These are phyloP conservation scores for Myotis findleyi DNA, from an alignment of 2,797 vertebrate genomes.

Conservation along the genomic window DNA sequence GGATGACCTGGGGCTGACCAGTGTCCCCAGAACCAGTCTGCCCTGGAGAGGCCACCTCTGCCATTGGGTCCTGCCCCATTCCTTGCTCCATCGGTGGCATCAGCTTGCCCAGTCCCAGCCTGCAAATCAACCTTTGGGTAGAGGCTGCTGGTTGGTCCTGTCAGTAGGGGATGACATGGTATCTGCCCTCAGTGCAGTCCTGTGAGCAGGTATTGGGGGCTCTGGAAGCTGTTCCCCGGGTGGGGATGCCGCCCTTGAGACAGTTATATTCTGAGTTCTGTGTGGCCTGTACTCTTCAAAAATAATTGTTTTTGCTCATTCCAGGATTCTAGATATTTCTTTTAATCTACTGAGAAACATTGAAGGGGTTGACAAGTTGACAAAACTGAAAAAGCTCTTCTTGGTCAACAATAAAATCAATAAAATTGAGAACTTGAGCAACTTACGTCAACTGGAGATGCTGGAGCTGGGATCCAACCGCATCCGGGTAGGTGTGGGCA, in stretches of 20 bases:
- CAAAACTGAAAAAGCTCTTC: constrained; percentile 95
- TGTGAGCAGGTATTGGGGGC: neutral
- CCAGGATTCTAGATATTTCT: constrained; percentile 96
- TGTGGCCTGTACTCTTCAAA: neutral
- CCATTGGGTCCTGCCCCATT: neutral
- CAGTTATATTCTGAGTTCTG: neutral
- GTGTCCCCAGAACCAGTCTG: neutral
- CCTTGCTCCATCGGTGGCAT: accelerated
- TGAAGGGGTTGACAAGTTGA: constrained; percentile 94
- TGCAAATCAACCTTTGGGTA: neutral
- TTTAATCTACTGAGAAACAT: constrained; percentile 96
- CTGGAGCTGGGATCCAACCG: constrained; percentile 98
- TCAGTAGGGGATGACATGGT: neutral
- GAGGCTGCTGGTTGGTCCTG: too few species aligned
- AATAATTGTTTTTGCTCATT: constrained; percentile 45
- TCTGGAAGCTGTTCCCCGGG: neutral
- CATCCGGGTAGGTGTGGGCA: constrained; percentile 92
- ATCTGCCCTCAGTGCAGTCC: neutral
- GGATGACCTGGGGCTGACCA: neutral
- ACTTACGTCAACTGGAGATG: constrained; percentile 93
- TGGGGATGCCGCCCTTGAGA: neutral
- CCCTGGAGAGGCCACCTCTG: neutral
- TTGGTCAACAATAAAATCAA: constrained; percentile 98
- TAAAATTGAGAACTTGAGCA: constrained; percentile 93
- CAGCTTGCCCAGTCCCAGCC: neutral